Percentiles rank a stretch among this genome's conserved stretches.
These are phyloP conservation scores for Tolypeutes matacus DNA, from an alignment of 2,797 vertebrate genomes.

Conservation along the genomic window DNA sequence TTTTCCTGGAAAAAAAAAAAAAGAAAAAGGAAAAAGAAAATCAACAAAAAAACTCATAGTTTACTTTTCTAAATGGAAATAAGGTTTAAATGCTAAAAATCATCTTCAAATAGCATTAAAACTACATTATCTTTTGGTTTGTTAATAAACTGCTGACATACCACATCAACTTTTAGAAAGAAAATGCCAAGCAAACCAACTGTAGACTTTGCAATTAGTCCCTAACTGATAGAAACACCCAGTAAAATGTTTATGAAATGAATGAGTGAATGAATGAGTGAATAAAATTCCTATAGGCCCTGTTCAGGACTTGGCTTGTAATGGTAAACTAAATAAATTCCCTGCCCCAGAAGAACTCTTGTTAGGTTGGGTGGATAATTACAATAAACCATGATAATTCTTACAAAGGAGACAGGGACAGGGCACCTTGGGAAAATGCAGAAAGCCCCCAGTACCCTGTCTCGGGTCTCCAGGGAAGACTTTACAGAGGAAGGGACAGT, in stretches of 20 bases:
- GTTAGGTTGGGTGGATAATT: not conserved
- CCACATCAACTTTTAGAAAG: not conserved
- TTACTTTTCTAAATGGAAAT: conserved; percentile 56
- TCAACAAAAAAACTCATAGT: not conserved
- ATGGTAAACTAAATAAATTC: not conserved
- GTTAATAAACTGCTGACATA: not conserved
- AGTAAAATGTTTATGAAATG: not conserved
- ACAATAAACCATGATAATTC: not conserved
- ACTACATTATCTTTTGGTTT: not conserved
- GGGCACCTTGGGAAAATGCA: not conserved
- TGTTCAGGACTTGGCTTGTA: not conserved
- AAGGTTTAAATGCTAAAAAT: conserved; percentile 46
- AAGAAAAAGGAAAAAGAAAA: not conserved
- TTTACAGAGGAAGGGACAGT: not conserved
- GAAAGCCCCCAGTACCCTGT: not conserved
- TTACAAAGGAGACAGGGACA: not conserved
- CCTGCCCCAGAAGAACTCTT: not conserved
- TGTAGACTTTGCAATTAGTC: not conserved
- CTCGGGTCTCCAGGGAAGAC: not conserved
- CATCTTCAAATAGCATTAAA: not conserved
- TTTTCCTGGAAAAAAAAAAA: conserved; percentile 73
- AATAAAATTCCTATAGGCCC: not conserved
- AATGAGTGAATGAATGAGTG: not conserved
- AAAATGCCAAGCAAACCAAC: not conserved
- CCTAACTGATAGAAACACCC: not conserved